These are phyloP conservation scores for Ammodytes marinus DNA, from an alignment of 2,113 vertebrate species.

Conservation along the genomic window DNA sequence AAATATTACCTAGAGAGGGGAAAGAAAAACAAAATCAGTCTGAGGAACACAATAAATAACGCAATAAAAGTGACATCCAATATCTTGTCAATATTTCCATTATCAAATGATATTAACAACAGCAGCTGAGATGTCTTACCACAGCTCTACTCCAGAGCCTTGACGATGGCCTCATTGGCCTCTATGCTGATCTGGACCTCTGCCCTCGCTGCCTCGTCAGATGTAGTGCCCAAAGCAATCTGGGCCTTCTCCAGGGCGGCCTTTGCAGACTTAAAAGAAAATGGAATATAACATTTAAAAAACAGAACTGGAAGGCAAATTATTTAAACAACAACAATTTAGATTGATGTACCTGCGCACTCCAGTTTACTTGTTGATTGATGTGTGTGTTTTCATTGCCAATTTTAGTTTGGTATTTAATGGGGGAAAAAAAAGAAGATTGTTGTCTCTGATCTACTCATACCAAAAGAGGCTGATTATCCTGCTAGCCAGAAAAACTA, in stretches of 20 bases:
- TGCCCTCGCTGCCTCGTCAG: constrained; percentile 87
- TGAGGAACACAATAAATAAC: background rate
- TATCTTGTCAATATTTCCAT: background rate
- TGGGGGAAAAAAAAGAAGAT: too few relatives aligned
- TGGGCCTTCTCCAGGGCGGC: constrained; percentile 95
- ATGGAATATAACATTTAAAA: background rate
- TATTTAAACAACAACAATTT: background rate
- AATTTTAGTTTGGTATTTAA: too few relatives aligned
- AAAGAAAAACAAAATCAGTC: constrained; percentile 18
- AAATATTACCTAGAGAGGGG: constrained; percentile 54
- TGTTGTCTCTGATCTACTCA: too few relatives aligned
- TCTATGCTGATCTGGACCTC: constrained; percentile 94
- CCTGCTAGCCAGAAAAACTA: background rate
- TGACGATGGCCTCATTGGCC: constrained; percentile 94
- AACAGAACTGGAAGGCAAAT: background rate
- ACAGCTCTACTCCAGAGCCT: constrained; percentile 90
- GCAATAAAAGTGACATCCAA: background rate
- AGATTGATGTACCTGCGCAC: background rate
- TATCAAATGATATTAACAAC: background rate
- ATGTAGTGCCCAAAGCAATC: constrained; percentile 80
- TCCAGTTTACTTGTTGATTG: too few relatives aligned
- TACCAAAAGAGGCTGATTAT: background rate
- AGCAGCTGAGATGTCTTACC: constrained; percentile 57
- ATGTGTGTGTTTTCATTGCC: too few relatives aligned
- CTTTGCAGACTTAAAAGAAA: constrained; percentile 87